phyloP scores from a whole-genome alignment of 2,113 vertebrate species.

The Seriola dumerili region DNA sequence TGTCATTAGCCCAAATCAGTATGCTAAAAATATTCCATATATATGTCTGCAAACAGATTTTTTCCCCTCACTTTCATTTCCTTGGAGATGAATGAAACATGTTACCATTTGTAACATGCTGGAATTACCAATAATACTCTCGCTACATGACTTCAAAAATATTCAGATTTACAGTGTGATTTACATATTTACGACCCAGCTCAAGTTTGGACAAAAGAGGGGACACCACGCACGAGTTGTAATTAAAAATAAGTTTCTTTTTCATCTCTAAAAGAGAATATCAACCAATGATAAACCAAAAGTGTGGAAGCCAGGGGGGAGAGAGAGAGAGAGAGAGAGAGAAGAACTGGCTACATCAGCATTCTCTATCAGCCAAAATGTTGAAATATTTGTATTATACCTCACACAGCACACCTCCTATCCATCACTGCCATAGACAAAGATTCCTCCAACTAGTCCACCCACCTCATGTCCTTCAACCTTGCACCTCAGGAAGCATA shows the following conservation, averaged over 20 bases:
- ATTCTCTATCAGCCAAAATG: background rate
- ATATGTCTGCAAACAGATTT: constrained; percentile 7
- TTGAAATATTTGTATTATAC: background rate
- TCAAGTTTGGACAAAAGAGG: background rate
- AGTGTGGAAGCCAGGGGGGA: background rate
- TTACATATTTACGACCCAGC: background rate
- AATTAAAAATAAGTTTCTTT: background rate
- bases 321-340: background rate
- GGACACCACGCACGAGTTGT: background rate
- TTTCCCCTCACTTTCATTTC: constrained; percentile 1
- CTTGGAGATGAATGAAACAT: background rate
- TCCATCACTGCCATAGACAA: no score
- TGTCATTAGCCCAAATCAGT: constrained; percentile 18
- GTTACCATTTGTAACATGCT: constrained; percentile 7
- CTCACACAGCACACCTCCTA: background rate
- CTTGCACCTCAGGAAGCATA: background rate
- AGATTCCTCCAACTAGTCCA: background rate
- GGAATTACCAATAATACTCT: background rate
- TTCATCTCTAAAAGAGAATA: background rate
- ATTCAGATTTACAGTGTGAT: background rate
- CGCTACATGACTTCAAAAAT: background rate
- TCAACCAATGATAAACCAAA: background rate
- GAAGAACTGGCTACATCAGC: no score
- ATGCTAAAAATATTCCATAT: constrained; percentile 20
- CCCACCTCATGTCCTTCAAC: background rate